Evolutionary conservation across 2,113 vertebrate species (phyloP).

Genomic region (Falcunculus frontatus): DNA sequence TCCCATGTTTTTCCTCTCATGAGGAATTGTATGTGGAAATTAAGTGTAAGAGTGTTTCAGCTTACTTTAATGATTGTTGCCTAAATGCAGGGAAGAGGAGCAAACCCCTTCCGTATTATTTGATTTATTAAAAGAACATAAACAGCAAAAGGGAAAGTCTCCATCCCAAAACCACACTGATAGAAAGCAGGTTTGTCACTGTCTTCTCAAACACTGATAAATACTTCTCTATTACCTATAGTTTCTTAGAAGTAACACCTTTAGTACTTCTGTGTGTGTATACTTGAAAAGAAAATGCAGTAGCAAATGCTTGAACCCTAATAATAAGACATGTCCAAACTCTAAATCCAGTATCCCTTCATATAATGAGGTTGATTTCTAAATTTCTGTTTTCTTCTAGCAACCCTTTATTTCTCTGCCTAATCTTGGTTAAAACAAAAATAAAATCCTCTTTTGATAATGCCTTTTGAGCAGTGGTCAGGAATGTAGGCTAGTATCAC

Average conservation of each 20-base stretch:
- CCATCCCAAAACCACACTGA: neutral
- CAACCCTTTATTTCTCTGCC: neutral
- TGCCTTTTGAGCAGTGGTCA: neutral
- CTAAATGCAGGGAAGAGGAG: neutral
- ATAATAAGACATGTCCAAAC: neutral
- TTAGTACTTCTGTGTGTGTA: neutral
- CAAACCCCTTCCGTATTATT: neutral
- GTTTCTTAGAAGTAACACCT: neutral
- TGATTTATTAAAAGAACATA: neutral
- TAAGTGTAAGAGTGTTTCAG: neutral
- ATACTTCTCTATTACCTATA: neutral
- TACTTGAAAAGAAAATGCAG: neutral
- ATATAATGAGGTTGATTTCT: neutral
- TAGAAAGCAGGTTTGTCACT: neutral
- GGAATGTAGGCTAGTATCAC: neutral
- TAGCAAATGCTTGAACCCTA: neutral
- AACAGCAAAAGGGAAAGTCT: neutral
- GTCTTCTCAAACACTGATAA: neutral
- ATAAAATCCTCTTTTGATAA: rapidly evolving
- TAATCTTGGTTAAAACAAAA: neutral
- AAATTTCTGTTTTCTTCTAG: neutral
- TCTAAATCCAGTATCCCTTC: neutral
- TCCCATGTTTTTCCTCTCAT: neutral
- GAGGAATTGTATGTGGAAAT: neutral
- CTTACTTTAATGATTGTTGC: neutral